Percentiles rank a stretch among this genome's conserved stretches.
phyloP scores from a whole-genome alignment of 2,797 vertebrate species.

The Hemibagrus guttatus region DNA sequence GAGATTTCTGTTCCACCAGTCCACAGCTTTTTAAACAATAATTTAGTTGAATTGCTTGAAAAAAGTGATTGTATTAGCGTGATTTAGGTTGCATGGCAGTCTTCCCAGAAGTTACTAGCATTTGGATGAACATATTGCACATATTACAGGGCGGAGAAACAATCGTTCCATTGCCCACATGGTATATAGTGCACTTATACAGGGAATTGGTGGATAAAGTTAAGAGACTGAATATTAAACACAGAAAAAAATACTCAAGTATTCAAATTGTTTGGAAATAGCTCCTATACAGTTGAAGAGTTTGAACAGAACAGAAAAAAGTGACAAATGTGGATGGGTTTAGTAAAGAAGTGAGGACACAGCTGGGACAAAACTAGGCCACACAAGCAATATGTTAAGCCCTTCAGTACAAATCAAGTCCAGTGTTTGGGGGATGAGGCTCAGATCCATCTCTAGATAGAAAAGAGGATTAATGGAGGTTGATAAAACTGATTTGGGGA shows the following conservation, averaged over 20 bases:
- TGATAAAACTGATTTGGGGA: constrained; percentile 67
- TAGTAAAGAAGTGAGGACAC: neutral
- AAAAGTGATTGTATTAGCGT: neutral
- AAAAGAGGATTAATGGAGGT: constrained; percentile 77
- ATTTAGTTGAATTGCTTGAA: neutral
- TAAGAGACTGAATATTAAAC: neutral
- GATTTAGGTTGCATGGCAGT: neutral
- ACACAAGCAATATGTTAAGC: constrained; percentile 26
- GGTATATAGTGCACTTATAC: neutral
- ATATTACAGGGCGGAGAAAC: neutral
- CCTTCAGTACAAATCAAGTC: constrained; percentile 41
- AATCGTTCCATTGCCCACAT: neutral
- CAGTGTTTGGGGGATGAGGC: constrained; percentile 49
- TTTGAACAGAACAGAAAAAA: neutral
- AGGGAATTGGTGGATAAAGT: neutral
- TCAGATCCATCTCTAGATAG: constrained; percentile 74
- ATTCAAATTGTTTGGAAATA: neutral
- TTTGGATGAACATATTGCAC: neutral
- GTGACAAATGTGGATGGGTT: neutral
- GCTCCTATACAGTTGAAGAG: neutral
- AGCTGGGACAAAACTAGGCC: constrained; percentile 25
- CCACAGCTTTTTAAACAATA: neutral
- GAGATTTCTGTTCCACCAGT: neutral
- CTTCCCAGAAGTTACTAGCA: neutral
- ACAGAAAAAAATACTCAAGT: neutral